A percentile compares a stretch with the other conserved stretches of the same genome.
Evolutionary conservation across 1,140 invertebrate species (phyloP).

Genomic region (Ladona fulva): DNA sequence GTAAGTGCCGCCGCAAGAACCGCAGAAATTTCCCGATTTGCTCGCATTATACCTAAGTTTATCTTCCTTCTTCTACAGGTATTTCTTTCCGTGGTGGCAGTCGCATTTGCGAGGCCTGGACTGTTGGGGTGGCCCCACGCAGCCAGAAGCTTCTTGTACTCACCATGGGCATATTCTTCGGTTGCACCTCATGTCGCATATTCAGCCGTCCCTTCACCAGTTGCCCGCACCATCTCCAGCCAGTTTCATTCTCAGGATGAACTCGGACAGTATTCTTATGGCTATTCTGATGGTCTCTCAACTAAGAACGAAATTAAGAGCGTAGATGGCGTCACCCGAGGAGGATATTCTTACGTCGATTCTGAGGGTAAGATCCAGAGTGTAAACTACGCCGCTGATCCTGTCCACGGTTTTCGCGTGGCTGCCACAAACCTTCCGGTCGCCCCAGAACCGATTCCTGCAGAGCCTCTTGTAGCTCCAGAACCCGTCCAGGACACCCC

Average conservation of each 20-base stretch:
- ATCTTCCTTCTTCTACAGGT: too few relatives aligned
- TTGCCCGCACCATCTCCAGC: constrained; percentile 18
- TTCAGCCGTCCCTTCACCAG: neutral
- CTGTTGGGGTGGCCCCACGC: too few relatives aligned
- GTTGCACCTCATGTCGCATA: too few relatives aligned
- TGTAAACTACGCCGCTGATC: constrained; percentile 48
- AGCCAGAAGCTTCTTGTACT: too few relatives aligned
- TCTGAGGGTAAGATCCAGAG: constrained; percentile 37
- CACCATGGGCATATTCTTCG: too few relatives aligned
- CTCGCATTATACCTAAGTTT: too few relatives aligned
- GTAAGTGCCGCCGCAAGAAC: neutral
- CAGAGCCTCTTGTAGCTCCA: constrained; percentile 16
- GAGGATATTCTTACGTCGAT: constrained; percentile 40
- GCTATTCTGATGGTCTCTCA: constrained; percentile 29
- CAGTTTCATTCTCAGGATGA: constrained; percentile 35
- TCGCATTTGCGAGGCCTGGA: too few relatives aligned
- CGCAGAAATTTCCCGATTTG: neutral
- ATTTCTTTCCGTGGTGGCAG: too few relatives aligned
- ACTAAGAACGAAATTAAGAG: constrained; percentile 30
- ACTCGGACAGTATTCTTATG: constrained; percentile 31
- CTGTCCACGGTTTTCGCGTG: constrained; percentile 50
- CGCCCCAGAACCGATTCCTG: constrained; percentile 23
- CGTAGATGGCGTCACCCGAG: constrained; percentile 29
- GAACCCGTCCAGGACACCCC: neutral
- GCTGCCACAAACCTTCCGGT: constrained; percentile 51